Conservation (phyloP, 2,113 vertebrate species). For the Sturnira hondurensis region DNA sequence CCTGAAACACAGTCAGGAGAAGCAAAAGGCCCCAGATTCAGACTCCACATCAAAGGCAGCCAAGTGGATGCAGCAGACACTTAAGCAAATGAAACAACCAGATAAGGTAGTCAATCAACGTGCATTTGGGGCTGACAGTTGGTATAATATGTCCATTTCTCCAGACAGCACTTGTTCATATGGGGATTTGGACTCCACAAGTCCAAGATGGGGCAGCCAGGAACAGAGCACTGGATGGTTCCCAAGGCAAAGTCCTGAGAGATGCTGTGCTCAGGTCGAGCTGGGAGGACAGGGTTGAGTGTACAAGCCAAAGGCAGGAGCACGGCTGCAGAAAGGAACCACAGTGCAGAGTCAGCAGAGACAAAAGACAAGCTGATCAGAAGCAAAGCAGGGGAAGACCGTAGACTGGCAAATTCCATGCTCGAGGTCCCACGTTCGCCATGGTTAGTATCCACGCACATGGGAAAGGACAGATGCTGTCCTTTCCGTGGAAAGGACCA, state of each 20-base stretch:
- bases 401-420: not conserved
- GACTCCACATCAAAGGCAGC: not conserved
- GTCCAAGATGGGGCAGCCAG: not conserved
- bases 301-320: not conserved
- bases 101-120: rapidly evolving
- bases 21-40: not conserved
- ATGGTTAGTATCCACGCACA: rapidly evolving
- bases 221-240: not conserved
- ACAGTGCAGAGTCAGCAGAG: not conserved
- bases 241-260: not conserved
- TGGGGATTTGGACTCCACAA: not conserved
- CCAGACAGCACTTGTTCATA: not conserved
- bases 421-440: not conserved
- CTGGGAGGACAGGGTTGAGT: not conserved
- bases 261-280: not conserved
- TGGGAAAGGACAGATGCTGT: not conserved
- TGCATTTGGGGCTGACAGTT: rapidly evolving
- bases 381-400: not conserved
- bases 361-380: not conserved
- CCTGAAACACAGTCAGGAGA: not conserved
- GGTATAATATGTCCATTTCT: not conserved
- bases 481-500: no score
- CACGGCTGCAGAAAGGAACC: not conserved
- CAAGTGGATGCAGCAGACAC: not conserved
- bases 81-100: not conserved